These are phyloP conservation scores for Peromyscus melanophrys DNA, from an alignment of 2,797 vertebrate species.

Conservation along the genomic window DNA sequence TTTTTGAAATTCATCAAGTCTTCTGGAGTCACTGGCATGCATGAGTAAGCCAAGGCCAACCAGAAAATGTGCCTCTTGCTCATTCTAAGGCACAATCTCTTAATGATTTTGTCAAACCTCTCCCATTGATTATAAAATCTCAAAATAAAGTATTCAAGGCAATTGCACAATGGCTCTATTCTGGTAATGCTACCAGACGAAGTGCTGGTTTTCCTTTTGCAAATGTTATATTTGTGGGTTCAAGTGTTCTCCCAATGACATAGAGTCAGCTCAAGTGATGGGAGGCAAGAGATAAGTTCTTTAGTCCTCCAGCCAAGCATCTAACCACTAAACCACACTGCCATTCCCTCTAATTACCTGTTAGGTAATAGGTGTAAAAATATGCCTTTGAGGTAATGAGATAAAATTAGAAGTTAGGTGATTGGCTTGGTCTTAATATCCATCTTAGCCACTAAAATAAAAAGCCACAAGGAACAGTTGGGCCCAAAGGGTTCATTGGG, in stretches of 20 bases:
- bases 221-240: background rate
- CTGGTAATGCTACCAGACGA: constrained; percentile 1
- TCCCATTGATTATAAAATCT: constrained; percentile 52
- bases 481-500: constrained; percentile 24
- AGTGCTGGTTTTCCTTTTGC: constrained; percentile 57
- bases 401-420: constrained; percentile 73
- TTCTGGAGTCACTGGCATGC: background rate
- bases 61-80: background rate
- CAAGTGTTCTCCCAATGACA: constrained; percentile 50
- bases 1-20: background rate
- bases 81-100: background rate
- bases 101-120: constrained; percentile 30
- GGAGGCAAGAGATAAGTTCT: constrained; percentile 47
- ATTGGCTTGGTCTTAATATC: constrained; percentile 50
- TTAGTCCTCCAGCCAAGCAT: constrained; percentile 61
- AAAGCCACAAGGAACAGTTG: constrained; percentile 61
- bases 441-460: constrained; percentile 52
- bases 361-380: constrained; percentile 80
- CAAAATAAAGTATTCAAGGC: constrained; percentile 63
- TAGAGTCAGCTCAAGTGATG: constrained; percentile 39
- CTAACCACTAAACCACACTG: constrained; percentile 67
- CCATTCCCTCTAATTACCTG: constrained; percentile 70
- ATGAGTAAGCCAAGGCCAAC: background rate
- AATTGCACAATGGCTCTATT: constrained; percentile 21
- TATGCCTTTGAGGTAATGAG: constrained; percentile 75